These are phyloP conservation scores for Crocidura indochinensis DNA, from an alignment of 2,797 vertebrate species.

Conservation along the genomic window DNA sequence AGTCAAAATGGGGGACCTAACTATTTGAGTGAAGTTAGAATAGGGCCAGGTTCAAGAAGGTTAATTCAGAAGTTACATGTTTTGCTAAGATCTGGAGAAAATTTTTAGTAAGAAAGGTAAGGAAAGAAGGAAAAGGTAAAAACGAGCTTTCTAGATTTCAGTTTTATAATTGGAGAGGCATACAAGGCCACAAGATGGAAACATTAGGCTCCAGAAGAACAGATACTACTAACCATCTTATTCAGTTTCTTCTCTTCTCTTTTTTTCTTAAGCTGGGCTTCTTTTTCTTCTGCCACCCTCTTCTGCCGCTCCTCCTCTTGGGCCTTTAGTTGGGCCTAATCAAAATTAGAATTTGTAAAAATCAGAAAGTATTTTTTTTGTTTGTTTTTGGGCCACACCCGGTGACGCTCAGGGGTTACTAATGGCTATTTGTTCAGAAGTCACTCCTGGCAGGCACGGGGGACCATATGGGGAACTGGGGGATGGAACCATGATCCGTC, in stretches of 20 bases:
- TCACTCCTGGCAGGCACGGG: no score
- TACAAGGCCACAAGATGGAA: neutral
- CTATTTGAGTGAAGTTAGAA: neutral
- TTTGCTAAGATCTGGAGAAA: conserved; percentile 3
- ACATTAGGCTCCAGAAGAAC: neutral
- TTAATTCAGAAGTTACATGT: neutral
- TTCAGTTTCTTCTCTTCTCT: conserved; percentile 93
- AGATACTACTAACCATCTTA: conserved; percentile 90
- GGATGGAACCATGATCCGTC: no score
- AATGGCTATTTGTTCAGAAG: no score
- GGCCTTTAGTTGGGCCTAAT: conserved; percentile 94
- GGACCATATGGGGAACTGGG: no score
- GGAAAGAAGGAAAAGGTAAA: neutral
- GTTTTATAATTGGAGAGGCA: neutral
- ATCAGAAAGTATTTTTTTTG: conserved; percentile 40
- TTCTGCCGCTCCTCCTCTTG: conserved; percentile 92
- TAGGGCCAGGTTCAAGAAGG: neutral
- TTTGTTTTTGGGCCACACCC: no score
- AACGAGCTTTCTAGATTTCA: conserved; percentile 18
- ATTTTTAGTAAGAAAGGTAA: conserved; percentile 9
- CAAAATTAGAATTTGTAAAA: conserved; percentile 74
- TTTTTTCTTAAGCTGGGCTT: conserved; percentile 89
- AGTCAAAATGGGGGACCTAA: neutral
- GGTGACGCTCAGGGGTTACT: no score
- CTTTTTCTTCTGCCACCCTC: conserved; percentile 93